Conservation (phyloP, 2,113 vertebrate species). For the Paracanthobrama guichenoti region DNA sequence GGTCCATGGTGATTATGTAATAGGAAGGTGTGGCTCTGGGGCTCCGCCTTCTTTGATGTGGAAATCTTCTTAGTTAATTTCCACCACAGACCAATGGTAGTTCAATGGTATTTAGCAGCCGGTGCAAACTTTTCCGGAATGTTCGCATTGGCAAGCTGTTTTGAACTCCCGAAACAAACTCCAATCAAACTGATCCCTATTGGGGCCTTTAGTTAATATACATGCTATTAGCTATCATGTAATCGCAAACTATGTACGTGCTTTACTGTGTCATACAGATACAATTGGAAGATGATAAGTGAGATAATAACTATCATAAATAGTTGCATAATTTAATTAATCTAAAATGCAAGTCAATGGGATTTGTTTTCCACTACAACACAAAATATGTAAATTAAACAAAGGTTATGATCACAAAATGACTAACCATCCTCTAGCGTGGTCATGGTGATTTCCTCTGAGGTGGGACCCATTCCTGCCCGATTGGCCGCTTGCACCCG, state of each 20-base stretch:
- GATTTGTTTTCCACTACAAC: background rate
- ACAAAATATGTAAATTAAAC: background rate
- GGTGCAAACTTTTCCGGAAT: too few species aligned
- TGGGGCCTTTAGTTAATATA: background rate
- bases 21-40: too few species aligned
- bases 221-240: background rate
- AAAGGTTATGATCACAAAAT: background rate
- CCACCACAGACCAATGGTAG: too few species aligned
- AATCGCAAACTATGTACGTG: background rate
- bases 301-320: background rate
- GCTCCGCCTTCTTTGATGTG: too few species aligned
- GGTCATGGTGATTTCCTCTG: constrained; percentile 96
- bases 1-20: too few species aligned
- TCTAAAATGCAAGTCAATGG: background rate
- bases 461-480: constrained; percentile 94
- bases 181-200: too few species aligned
- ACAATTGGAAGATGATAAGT: background rate
- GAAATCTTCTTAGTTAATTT: too few species aligned
- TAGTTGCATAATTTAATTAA: background rate
- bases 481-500: constrained; percentile 98
- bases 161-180: too few species aligned
- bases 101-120: too few species aligned
- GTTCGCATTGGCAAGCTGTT: too few species aligned
- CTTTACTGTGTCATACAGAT: background rate
- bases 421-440: constrained; percentile 93